phyloP scores from a whole-genome alignment of 2,113 vertebrate genomes.

The Trochalopteron elliotii region DNA sequence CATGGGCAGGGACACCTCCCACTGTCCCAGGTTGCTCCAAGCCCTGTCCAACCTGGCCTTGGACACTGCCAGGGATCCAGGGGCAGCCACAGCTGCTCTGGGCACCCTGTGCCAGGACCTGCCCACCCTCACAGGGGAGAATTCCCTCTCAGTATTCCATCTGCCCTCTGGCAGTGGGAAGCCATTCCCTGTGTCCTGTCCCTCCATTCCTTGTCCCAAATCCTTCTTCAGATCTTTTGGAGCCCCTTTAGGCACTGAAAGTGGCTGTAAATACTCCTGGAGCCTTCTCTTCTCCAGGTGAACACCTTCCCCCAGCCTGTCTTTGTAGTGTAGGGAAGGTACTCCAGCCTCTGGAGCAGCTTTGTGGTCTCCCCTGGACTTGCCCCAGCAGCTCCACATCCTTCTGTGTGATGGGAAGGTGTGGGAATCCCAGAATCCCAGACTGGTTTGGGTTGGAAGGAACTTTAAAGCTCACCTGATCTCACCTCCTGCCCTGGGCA shows the following conservation, averaged over 20 bases:
- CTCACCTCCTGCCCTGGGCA: not conserved
- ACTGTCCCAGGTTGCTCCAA: fast-evolving
- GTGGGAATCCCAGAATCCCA: not conserved
- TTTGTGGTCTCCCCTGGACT: not conserved
- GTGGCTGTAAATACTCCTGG: not conserved
- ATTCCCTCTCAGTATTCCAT: not conserved
- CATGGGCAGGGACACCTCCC: not conserved
- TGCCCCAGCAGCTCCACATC: not conserved
- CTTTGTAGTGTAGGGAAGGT: not conserved
- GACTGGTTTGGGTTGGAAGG: not conserved
- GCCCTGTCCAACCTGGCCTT: fast-evolving
- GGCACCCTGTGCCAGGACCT: not conserved
- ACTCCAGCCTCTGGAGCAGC: not conserved
- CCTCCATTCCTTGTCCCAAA: fast-evolving
- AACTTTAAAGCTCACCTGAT: not conserved
- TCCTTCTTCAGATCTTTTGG: not conserved
- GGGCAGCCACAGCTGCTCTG: not conserved
- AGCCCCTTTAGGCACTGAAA: fast-evolving
- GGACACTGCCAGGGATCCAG: not conserved
- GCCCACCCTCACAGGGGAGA: fast-evolving
- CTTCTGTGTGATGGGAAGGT: not conserved
- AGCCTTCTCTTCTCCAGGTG: not conserved
- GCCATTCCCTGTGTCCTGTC: not conserved
- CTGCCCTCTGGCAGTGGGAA: not conserved
- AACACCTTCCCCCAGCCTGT: not conserved